These are phyloP conservation scores for Triplophysa siluroides DNA, from an alignment of 2,113 vertebrate genomes.

Conservation along the genomic window DNA sequence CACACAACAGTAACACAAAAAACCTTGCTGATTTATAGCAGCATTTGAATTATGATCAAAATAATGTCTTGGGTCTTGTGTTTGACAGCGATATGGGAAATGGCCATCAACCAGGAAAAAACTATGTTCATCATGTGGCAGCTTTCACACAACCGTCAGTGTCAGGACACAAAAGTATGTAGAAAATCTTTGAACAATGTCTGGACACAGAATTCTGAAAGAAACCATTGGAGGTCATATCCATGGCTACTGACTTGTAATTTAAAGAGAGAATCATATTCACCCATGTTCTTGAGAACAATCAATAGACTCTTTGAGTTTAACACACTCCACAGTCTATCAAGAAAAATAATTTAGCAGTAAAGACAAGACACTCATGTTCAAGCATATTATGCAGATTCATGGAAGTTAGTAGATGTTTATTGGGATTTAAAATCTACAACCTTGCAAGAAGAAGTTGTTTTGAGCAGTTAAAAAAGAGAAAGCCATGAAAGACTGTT, in stretches of 20 bases:
- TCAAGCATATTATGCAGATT: not conserved
- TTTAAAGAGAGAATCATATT: conserved; percentile 23
- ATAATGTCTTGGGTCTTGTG: not conserved
- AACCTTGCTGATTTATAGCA: not conserved
- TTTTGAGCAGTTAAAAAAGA: not conserved
- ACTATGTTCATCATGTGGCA: not conserved
- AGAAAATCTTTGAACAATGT: not conserved
- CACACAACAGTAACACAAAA: not conserved
- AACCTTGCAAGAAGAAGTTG: not conserved
- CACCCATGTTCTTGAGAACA: conserved; percentile 23
- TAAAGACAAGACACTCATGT: not conserved
- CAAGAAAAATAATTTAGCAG: not conserved
- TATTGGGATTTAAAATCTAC: not conserved
- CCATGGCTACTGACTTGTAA: conserved; percentile 10
- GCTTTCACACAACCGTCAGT: not conserved
- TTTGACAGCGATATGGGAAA: not conserved
- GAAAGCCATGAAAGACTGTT: conserved; percentile 2
- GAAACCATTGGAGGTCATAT: conserved; percentile 20
- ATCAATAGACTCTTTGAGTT: conserved; percentile 12
- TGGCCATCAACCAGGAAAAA: not conserved
- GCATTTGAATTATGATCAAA: not conserved
- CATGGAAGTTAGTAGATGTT: not conserved
- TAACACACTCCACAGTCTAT: not conserved
- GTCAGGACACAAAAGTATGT: not conserved
- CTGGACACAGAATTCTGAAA: not conserved